Evolutionary conservation across 2,113 vertebrate genomes (phyloP).

Genomic region (Narcine bancroftii): DNA sequence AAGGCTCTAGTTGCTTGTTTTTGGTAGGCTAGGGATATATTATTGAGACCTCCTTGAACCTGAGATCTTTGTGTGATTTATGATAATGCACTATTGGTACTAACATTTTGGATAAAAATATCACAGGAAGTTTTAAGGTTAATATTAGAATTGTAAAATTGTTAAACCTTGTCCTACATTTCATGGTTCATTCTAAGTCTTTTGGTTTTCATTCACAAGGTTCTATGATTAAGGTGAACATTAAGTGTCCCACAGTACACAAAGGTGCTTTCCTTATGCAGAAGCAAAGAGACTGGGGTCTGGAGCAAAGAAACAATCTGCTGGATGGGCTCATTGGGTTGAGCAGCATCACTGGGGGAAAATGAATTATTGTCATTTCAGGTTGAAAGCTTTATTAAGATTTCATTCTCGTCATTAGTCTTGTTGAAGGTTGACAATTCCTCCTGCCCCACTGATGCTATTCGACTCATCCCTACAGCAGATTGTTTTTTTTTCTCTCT

Average conservation of each 20-base stretch:
- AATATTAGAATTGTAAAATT: neutral
- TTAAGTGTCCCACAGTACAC: neutral
- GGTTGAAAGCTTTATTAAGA: no score
- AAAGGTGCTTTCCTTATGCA: neutral
- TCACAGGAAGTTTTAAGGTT: neutral
- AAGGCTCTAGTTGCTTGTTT: neutral
- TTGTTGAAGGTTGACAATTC: no score
- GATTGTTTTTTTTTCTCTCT: no score
- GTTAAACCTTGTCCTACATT: neutral
- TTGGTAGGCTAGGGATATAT: neutral
- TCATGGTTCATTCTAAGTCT: neutral
- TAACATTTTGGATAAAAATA: neutral
- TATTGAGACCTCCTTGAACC: neutral
- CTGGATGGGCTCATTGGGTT: no score
- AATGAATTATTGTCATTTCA: no score
- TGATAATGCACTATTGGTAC: neutral
- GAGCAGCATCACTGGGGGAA: no score
- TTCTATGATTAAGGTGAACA: neutral
- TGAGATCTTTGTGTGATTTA: neutral
- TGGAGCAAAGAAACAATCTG: no score
- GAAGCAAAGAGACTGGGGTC: no score
- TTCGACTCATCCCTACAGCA: no score
- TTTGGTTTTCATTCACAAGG: neutral
- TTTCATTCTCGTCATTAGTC: no score
- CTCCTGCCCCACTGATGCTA: no score